Base-by-base conservation (phyloP, 2,888 invertebrate species). In the Chesias legatella region DNA sequence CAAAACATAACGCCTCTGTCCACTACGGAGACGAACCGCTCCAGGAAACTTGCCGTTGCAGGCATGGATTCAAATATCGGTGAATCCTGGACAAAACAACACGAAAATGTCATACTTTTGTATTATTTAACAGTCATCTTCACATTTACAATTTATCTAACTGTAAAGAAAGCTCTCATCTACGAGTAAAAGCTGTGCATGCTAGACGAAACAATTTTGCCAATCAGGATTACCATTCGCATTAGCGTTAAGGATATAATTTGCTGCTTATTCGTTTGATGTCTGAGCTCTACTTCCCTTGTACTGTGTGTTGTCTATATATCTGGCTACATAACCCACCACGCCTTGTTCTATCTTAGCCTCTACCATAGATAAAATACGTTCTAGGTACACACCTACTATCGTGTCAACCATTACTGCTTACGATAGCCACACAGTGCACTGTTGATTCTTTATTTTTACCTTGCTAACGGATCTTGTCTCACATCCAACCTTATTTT, bases 1-100 rank as follows among this genome's bases (percentile, higher is more conserved):
- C 91, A 91, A 60, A 90, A 91, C 73, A 91, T 84, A 22, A 91
- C 83, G 5, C 89, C 90, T 33, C 84, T 81, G 59, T 90, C 90
- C 7, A 88, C 73, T 37, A 78, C 68, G 11, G 84, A 70, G 0
- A 75, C 77, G 56, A 90, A 68, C 8, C 83, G 70, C 45, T 66
- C 60, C 56, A 72, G 30, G 24, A 76, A 58, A 36, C 63, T 62
- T 5, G 76, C 67, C n/a, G 70, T 70, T 1, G 77, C 51, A 29
- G 77, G 73, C 74, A 78, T 76, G 33, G 80, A 67, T 34, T 86
- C 85, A 58, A 86, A 51, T 53, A 86, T 88, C 36, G 88, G 88
- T 9, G 86, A 86, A 61, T 88, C 88, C 88, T 88, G 63, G 31
- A 55, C 56, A 55, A 42, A 38, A 29, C 53, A 55, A 29, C 27